Evolutionary conservation across 2,888 invertebrate species (phyloP).

Genomic region (Xylophagus ater): DNA sequence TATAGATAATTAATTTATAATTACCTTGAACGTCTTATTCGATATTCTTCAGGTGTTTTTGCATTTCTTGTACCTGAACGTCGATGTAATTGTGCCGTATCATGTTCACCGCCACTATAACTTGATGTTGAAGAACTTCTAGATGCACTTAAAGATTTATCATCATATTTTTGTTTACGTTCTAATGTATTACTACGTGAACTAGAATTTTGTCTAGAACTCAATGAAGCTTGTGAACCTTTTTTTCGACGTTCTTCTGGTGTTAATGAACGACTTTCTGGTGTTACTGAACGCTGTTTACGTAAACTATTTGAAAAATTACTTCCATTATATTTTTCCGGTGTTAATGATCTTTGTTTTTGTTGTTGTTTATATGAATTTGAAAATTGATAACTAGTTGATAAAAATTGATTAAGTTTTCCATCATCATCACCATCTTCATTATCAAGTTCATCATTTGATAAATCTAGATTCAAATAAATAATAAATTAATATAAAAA

Average conservation of each 20-base stretch:
- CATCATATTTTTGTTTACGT: conserved; percentile 32
- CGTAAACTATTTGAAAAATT: conserved; percentile 35
- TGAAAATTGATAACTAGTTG: conserved; percentile 31
- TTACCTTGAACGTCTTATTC: conserved; percentile 37
- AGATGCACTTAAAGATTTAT: conserved; percentile 32
- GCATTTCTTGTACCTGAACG: conserved; percentile 29
- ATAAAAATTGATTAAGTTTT: conserved; percentile 32
- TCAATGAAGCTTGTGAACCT: conserved; percentile 28
- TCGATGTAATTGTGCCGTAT: conserved; percentile 22
- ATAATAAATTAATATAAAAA: background rate
- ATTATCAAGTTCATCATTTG: conserved; percentile 45
- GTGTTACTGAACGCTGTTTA: conserved; percentile 37
- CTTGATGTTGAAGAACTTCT: conserved; percentile 39
- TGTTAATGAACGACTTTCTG: conserved; percentile 36
- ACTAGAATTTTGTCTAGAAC: conserved; percentile 34
- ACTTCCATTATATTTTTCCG: conserved; percentile 36
- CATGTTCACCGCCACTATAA: conserved; percentile 34
- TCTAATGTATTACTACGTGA: conserved; percentile 37
- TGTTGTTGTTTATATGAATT: conserved; percentile 30
- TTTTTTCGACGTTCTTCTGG: conserved; percentile 36
- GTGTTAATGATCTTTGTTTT: conserved; percentile 36
- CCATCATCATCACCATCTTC: conserved; percentile 42
- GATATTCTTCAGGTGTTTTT: conserved; percentile 34
- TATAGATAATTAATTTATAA: conserved; percentile 3
- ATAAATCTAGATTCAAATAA: conserved; percentile 35